Conservation (phyloP, 2,888 invertebrate genomes). For the Sepioteuthis lessoniana region DNA sequence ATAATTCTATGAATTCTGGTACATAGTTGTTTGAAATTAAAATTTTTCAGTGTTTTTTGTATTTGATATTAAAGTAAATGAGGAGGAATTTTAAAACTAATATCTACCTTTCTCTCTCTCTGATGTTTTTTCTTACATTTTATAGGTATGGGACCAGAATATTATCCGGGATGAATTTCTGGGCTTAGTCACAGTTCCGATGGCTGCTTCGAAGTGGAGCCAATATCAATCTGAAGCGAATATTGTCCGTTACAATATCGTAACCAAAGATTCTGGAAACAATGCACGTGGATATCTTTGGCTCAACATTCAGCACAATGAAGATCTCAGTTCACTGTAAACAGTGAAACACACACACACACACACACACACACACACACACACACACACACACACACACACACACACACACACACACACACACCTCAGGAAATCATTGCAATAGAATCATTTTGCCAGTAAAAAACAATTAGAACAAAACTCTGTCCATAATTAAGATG, state of each 20-base stretch:
- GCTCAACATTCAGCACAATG: constrained; percentile 64
- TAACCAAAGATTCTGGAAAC: background rate
- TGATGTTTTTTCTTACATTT: background rate
- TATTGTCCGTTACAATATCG: constrained; percentile 54
- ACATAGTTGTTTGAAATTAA: no score
- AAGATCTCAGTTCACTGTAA: constrained; percentile 51
- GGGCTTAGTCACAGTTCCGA: constrained; percentile 64
- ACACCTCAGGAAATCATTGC: background rate
- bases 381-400: no score
- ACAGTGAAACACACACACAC: background rate
- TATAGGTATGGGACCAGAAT: constrained; percentile 71
- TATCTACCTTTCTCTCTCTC: no score
- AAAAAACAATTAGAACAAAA: background rate
- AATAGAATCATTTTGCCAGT: background rate
- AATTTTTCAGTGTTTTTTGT: no score
- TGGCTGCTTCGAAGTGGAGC: constrained; percentile 57
- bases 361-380: no score
- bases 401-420: no score
- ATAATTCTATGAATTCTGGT: no score
- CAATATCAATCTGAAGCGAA: constrained; percentile 63
- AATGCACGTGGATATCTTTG: constrained; percentile 60
- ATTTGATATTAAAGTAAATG: no score
- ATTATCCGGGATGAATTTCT: constrained; percentile 66
- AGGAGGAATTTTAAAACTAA: no score
- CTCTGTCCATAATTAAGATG: background rate